A percentile compares a stretch with the other conserved stretches of the same genome.
Conservation (phyloP, 2,797 vertebrate species). For the Eremophila alpestris region DNA sequence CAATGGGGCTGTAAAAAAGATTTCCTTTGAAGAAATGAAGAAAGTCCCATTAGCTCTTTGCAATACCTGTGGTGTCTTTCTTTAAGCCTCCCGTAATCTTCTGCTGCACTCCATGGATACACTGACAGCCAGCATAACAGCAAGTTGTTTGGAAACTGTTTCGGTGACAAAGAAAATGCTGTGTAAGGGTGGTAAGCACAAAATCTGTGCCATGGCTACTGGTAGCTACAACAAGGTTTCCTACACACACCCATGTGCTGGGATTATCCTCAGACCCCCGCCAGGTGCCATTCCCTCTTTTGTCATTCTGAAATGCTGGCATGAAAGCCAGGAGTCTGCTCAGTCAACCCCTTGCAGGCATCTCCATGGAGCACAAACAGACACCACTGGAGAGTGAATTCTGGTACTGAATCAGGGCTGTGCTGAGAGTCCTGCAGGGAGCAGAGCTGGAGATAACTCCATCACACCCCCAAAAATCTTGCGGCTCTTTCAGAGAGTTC, state of each 20-base stretch:
- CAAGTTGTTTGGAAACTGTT: neutral
- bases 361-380: neutral
- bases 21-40: neutral
- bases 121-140: neutral
- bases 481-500: neutral
- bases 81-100: neutral
- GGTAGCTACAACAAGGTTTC: conserved; percentile 27
- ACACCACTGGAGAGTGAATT: neutral
- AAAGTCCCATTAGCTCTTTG: neutral
- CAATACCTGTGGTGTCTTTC: neutral
- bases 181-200: neutral
- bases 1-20: neutral
- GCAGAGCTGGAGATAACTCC: neutral
- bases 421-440: neutral
- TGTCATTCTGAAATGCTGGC: neutral
- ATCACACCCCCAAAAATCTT: neutral
- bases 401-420: neutral
- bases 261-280: neutral
- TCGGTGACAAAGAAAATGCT: conserved; percentile 20
- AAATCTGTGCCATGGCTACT: conserved; percentile 6
- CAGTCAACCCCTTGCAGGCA: neutral
- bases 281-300: neutral
- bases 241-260: neutral
- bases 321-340: neutral
- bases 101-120: neutral